Evolutionary conservation across 2,888 invertebrate genomes (phyloP).

Genomic region (Caenorhabditis angaria): DNA sequence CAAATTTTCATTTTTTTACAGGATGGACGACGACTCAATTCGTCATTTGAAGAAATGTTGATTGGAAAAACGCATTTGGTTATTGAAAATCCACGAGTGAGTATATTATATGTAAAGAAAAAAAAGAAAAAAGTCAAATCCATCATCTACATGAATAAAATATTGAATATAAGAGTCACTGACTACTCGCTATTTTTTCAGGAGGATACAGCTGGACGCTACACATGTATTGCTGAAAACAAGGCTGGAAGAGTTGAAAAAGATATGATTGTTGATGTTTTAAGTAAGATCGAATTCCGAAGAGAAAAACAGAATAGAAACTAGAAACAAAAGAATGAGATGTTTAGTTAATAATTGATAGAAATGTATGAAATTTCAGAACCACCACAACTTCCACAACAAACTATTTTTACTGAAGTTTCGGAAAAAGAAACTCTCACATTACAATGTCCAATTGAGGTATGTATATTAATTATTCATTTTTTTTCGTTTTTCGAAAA

Average conservation of each 20-base stretch:
- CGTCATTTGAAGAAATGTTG: conserved; percentile 6
- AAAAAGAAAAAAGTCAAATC: conserved; percentile 2
- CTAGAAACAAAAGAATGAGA: too few species aligned
- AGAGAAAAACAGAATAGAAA: conserved; percentile 5
- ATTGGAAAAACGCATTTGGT: conserved; percentile 10
- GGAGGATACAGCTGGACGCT: conserved; percentile 75
- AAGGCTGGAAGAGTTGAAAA: conserved; percentile 76
- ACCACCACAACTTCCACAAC: conserved; percentile 57
- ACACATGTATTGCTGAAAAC: conserved; percentile 77
- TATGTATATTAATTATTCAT: conserved; percentile 13
- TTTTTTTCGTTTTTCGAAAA: neutral
- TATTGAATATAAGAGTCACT: neutral
- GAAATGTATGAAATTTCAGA: conserved; percentile 43
- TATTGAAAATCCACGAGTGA: conserved; percentile 26
- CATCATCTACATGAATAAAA: conserved; percentile 1
- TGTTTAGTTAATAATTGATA: neutral
- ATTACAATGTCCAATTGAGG: conserved; percentile 71
- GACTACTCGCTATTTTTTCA: conserved; percentile 34
- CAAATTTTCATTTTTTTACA: neutral
- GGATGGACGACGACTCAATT: neutral
- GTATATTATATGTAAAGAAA: conserved; percentile 4
- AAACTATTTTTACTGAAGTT: conserved; percentile 60
- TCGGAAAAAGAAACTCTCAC: conserved; percentile 76
- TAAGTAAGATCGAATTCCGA: conserved; percentile 74
- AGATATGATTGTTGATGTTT: conserved; percentile 76